Base-by-base conservation (phyloP, 2,797 vertebrate species). In the Pelodytes ibericus region DNA sequence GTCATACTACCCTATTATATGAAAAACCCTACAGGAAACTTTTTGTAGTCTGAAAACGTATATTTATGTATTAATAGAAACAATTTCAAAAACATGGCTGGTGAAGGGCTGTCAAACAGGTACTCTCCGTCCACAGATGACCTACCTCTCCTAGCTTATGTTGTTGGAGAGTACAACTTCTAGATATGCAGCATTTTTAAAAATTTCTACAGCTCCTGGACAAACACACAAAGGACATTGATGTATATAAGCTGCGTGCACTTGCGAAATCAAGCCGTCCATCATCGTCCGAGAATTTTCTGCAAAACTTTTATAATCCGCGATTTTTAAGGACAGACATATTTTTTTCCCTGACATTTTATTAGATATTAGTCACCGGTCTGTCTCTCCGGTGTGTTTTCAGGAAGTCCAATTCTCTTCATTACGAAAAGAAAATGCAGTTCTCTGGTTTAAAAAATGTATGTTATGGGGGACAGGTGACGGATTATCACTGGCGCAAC, bases 401-500 rank as follows among this genome's bases (percentile, higher is more conserved):
- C 93, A 95, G 91, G 89, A 91, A 89, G 91, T 84, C 86, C 72
- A 81, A 82, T 91, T 88, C 81, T 83, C 81, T 95, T 96, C 94
- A 95, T 98, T 98, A 97, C 86, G 88, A 92, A n/a, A 87, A 90
- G 92, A 93, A 95, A 94, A 95, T 88, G 92, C 90, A 89, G 94
- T 91, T n/a, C 92, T 86, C 85, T 85, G 89, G 90, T 93, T 94
- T 99, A 98, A 99, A 98, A 98, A 98, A 99, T 99, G 96, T 96
- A 98, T 96, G 96, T 95, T 95, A 93, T 92, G 92, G 90, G n/a
- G 94, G 95, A 96, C 95, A 95, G 93, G 89, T 99, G 97, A 99
- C 96, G 95, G 96, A 99, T 99, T 94, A 94, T 95, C 85, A 83
- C 87, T 88, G 86, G 71, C 67, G 71, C 92, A 96, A 98, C 95